Conservation (phyloP, 2,113 vertebrate species). For the Vimba vimba region DNA sequence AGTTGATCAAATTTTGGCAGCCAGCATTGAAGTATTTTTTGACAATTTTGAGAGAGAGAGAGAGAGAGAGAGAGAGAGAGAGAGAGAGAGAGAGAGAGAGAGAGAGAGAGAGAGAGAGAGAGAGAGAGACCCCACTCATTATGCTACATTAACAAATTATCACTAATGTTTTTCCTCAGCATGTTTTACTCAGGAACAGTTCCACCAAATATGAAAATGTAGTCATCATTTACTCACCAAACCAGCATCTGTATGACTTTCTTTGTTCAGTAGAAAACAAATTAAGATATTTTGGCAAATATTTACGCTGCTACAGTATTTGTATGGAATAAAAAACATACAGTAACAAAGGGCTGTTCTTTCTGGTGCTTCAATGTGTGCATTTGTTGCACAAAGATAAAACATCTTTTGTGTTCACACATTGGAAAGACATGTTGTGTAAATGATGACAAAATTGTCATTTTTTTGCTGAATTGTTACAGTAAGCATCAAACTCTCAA, state of each 20-base stretch:
- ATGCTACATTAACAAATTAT: not conserved
- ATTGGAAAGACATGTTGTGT: not conserved
- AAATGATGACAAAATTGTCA: not conserved
- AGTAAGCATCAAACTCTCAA: not conserved
- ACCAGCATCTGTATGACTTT: not conserved
- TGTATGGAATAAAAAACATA: not conserved
- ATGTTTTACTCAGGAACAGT: constrained; percentile 5
- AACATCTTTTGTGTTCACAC: not conserved
- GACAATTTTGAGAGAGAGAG: not conserved
- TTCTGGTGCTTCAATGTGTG: not conserved
- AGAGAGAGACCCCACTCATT: no score
- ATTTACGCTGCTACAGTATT: not conserved
- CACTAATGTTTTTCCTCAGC: not conserved
- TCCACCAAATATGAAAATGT: not conserved
- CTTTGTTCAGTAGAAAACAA: no score
- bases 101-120: no score
- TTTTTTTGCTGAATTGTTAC: not conserved
- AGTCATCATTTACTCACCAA: not conserved
- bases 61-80: no score
- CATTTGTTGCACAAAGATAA: not conserved
- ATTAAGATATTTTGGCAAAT: not conserved
- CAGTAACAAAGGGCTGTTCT: not conserved
- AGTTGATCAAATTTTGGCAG: not conserved
- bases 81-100: no score
- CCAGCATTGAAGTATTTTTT: not conserved